These are phyloP conservation scores for Chlorospingus semifuscus DNA, from an alignment of 2,797 vertebrate species.

Conservation along the genomic window DNA sequence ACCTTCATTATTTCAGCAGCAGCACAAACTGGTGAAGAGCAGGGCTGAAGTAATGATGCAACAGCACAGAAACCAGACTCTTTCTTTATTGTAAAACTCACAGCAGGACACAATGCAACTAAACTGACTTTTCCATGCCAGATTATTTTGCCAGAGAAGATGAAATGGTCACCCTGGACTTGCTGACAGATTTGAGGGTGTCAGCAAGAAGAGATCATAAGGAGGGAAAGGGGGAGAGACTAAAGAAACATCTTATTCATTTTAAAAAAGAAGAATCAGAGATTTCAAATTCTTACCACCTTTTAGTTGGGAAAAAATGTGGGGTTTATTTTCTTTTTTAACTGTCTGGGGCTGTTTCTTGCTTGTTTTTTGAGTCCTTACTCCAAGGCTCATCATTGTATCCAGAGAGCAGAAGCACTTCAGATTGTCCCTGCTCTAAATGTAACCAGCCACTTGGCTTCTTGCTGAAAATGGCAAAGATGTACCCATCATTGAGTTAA, in stretches of 20 bases:
- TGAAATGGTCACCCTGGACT: not conserved
- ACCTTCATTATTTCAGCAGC: not conserved
- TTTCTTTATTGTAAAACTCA: not conserved
- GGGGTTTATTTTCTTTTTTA: not conserved
- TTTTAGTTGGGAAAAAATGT: not conserved
- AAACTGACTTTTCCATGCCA: not conserved
- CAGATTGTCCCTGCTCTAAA: not conserved
- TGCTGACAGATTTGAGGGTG: not conserved
- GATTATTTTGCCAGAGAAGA: not conserved
- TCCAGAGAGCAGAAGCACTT: slow-evolving; percentile 2
- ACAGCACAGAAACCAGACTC: not conserved
- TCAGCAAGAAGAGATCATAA: not conserved
- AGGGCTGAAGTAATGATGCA: not conserved
- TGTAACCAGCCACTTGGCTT: not conserved
- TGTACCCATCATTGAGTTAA: not conserved
- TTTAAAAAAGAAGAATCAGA: not conserved
- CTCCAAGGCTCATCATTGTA: not conserved
- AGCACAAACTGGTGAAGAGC: not conserved
- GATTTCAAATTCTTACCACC: not conserved
- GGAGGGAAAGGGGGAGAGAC: not conserved
- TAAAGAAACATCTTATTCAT: not conserved
- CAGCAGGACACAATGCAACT: not conserved
- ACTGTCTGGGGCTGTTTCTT: not conserved
- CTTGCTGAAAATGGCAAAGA: not conserved
- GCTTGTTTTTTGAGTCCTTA: not conserved